These are phyloP conservation scores for Ctenoplectra terminalis DNA, from an alignment of 1,140 invertebrate genomes.

Conservation along the genomic window DNA sequence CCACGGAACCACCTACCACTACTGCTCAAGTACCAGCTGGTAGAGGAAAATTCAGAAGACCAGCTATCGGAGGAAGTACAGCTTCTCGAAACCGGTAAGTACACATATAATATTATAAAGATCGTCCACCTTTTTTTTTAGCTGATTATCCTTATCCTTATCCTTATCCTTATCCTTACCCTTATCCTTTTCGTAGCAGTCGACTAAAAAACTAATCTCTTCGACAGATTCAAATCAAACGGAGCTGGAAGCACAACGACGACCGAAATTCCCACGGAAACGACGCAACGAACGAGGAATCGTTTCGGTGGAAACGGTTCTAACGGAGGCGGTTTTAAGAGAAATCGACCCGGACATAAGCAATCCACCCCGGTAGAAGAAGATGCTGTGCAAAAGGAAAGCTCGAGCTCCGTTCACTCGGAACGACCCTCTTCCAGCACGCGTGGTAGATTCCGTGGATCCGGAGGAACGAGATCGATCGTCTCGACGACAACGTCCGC, in stretches of 20 bases:
- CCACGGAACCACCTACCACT: slow-evolving; percentile 78
- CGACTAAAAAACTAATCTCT: background rate
- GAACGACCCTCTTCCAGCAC: slow-evolving; percentile 66
- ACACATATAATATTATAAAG: too few relatives aligned
- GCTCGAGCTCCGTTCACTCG: slow-evolving; percentile 57
- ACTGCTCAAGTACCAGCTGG: slow-evolving; percentile 74
- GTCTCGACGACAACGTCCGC: slow-evolving; percentile 78
- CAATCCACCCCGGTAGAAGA: slow-evolving; percentile 54
- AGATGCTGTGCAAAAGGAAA: slow-evolving; percentile 77
- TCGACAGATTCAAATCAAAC: slow-evolving; percentile 72
- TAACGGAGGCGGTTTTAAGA: slow-evolving; percentile 71
- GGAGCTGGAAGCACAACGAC: slow-evolving; percentile 67
- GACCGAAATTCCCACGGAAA: slow-evolving; percentile 67
- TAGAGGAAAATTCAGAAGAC: slow-evolving; percentile 79
- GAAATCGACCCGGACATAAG: slow-evolving; percentile 75
- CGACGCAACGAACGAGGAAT: slow-evolving; percentile 68
- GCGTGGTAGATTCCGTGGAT: slow-evolving; percentile 75
- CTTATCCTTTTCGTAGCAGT: too few relatives aligned
- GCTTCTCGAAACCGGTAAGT: slow-evolving; percentile 76
- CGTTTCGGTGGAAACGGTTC: slow-evolving; percentile 70
- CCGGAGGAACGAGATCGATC: slow-evolving; percentile 52
- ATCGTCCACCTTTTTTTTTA: too few relatives aligned
- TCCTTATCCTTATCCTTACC: too few relatives aligned
- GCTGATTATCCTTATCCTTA: too few relatives aligned
- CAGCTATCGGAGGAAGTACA: slow-evolving; percentile 67